Conservation (phyloP, 2,888 invertebrate species). For the Mythimna vitellina region DNA sequence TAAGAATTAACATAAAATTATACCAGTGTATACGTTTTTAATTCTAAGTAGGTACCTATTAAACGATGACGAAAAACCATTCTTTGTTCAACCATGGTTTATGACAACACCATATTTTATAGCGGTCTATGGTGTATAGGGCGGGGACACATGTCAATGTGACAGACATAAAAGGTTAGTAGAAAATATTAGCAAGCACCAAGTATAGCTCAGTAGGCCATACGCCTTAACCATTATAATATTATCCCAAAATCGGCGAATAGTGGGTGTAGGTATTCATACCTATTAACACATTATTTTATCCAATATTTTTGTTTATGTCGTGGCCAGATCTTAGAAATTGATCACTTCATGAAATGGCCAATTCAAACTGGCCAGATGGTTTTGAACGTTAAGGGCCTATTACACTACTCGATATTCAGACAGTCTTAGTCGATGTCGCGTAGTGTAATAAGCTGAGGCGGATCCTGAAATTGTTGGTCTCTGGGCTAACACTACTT, state of each 20-base stretch:
- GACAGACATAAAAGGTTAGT: constrained; percentile 11
- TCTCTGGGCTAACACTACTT: no score
- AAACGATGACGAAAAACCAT: background rate
- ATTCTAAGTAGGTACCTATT: background rate
- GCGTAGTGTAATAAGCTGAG: no score
- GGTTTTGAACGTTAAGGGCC: no score
- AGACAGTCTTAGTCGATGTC: no score
- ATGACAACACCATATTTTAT: background rate
- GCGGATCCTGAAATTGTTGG: no score
- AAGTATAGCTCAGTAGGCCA: background rate
- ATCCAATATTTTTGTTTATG: background rate
- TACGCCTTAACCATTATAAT: constrained; percentile 1
- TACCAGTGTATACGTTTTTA: no score
- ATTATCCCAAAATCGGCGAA: constrained; percentile 18
- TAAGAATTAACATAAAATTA: no score
- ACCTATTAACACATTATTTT: background rate
- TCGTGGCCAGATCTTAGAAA: no score
- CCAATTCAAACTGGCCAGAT: no score
- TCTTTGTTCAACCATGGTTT: background rate
- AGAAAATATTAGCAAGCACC: background rate
- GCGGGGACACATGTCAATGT: background rate
- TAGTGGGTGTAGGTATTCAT: constrained; percentile 11
- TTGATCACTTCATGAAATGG: no score
- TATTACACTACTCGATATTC: no score
- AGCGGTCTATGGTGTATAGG: background rate